Conservation (phyloP, 2,888 invertebrate genomes). For the Himalopsyche kuldschensis region DNA sequence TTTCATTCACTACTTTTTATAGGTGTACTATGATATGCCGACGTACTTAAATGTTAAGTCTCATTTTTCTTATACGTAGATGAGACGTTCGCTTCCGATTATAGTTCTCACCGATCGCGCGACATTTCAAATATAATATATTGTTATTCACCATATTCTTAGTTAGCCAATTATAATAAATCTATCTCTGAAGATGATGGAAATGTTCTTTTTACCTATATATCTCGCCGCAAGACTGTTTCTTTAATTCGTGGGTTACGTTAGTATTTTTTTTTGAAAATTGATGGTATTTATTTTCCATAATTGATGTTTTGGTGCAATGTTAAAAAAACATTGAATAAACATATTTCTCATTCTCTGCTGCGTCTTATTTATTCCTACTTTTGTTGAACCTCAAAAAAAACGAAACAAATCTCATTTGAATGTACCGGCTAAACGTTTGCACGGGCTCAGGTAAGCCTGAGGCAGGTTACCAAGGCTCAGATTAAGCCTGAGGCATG, state of each 20-base stretch:
- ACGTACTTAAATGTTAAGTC: not conserved
- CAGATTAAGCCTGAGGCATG: too few relatives aligned
- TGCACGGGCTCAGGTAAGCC: too few relatives aligned
- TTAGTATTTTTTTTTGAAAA: not conserved
- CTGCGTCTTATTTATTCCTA: not conserved
- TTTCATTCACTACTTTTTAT: not conserved
- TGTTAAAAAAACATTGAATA: not conserved
- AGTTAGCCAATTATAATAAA: conserved; percentile 24
- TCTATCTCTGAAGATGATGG: not conserved
- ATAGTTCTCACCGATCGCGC: not conserved
- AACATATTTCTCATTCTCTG: not conserved
- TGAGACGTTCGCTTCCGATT: conserved; percentile 6
- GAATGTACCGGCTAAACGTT: too few relatives aligned
- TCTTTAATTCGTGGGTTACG: not conserved
- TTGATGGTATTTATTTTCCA: not conserved
- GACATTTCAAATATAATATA: conserved; percentile 11
- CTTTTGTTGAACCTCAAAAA: not conserved
- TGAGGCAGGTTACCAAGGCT: too few relatives aligned
- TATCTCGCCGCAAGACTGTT: not conserved
- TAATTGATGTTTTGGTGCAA: not conserved
- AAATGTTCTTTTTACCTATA: not conserved
- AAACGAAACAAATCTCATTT: too few relatives aligned
- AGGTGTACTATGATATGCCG: not conserved
- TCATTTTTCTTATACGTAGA: not conserved
- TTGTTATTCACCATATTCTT: conserved; percentile 10